phyloP scores from a whole-genome alignment of 1,140 invertebrate species.

The Halesus radiatus region DNA sequence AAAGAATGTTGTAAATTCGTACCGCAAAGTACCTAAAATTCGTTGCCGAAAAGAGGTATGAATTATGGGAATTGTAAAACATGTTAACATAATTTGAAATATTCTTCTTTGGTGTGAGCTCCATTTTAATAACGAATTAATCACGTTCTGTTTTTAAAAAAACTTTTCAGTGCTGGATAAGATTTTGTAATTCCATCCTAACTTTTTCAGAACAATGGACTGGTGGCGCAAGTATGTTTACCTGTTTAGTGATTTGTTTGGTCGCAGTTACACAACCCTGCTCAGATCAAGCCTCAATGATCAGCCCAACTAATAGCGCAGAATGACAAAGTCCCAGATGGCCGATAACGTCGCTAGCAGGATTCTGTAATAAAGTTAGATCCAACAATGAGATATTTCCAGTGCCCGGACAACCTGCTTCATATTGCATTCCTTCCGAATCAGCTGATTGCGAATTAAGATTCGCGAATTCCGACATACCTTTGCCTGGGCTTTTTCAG shows the following conservation, averaged over 20 bases:
- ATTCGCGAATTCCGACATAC: background rate
- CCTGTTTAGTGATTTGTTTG: background rate
- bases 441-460: constrained; percentile 28
- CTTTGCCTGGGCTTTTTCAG: background rate
- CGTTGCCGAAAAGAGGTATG: too few relatives aligned
- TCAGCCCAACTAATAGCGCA: background rate
- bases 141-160: too few relatives aligned
- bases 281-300: background rate
- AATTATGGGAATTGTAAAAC: background rate
- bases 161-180: too few relatives aligned
- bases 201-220: constrained; percentile 18
- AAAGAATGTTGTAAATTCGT: too few relatives aligned
- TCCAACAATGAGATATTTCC: background rate
- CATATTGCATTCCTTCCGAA: constrained; percentile 14
- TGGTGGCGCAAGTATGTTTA: constrained; percentile 6
- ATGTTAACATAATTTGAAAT: background rate
- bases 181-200: constrained; percentile 9
- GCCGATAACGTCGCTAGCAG: background rate
- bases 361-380: background rate
- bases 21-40: too few relatives aligned
- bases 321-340: background rate
- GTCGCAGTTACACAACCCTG: background rate
- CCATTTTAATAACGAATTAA: too few relatives aligned
- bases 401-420: constrained; percentile 5
- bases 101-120: background rate